Percentiles rank a stretch among this genome's conserved stretches.
These are phyloP conservation scores for Ochlodes sylvanus DNA, from an alignment of 2,888 invertebrate species.

Conservation along the genomic window DNA sequence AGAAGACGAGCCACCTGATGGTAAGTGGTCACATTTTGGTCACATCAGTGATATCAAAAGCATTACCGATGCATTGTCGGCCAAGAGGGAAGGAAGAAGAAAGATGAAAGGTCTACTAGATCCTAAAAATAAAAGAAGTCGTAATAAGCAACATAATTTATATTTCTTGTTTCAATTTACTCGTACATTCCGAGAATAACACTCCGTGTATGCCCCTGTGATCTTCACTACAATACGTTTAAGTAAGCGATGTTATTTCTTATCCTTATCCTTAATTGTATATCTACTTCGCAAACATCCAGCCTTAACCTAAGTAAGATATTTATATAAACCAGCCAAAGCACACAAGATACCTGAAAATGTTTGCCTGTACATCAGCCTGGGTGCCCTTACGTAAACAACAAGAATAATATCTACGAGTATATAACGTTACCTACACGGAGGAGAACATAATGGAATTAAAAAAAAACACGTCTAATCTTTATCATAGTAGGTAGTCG, in stretches of 20 bases:
- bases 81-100: too few relatives aligned
- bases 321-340: constrained; percentile 3
- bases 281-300: constrained; percentile 8
- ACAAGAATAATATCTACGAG: not conserved
- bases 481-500: too few relatives aligned
- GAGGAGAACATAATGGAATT: not conserved
- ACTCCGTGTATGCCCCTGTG: not conserved
- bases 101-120: too few relatives aligned
- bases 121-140: too few relatives aligned
- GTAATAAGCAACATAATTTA: too few relatives aligned
- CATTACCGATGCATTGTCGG: too few relatives aligned
- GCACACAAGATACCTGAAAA: not conserved
- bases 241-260: not conserved
- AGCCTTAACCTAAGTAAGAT: constrained; percentile 5
- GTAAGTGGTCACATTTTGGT: too few relatives aligned
- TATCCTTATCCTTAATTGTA: constrained; percentile 1
- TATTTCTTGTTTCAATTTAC: not conserved
- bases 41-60: too few relatives aligned
- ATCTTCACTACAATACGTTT: constrained; percentile 3
- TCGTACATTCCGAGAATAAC: not conserved
- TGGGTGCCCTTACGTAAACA: not conserved
- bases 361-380: not conserved
- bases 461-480: too few relatives aligned
- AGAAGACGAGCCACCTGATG: too few relatives aligned
- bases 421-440: not conserved